Conservation (phyloP, 2,888 invertebrate species). For the Drosophila merina region DNA sequence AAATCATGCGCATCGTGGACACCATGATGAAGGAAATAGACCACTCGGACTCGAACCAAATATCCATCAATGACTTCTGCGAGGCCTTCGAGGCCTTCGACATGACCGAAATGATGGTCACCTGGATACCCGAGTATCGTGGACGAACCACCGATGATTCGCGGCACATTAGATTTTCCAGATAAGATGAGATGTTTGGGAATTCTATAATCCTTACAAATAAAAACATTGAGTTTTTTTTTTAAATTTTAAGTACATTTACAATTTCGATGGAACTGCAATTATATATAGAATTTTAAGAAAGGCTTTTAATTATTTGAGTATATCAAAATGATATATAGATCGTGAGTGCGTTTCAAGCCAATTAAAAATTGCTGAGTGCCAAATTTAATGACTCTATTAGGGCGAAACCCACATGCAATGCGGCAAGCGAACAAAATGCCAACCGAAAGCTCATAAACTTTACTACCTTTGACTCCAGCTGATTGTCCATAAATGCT, state of each 20-base stretch:
- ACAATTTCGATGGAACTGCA: not conserved
- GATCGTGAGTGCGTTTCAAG: not conserved
- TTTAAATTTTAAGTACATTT: not conserved
- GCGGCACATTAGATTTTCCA: not conserved
- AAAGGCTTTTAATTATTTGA: not conserved
- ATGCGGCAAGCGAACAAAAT: constrained; percentile 25
- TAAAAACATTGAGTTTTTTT: not conserved
- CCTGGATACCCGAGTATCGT: constrained; percentile 45
- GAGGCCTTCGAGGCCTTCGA: constrained; percentile 53
- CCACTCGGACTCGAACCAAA: constrained; percentile 43
- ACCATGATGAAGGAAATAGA: constrained; percentile 62
- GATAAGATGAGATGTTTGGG: not conserved
- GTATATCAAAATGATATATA: constrained; percentile 1
- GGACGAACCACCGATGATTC: constrained; percentile 16
- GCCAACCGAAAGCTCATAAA: constrained; percentile 57
- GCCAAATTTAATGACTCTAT: constrained; percentile 63
- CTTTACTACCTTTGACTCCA: constrained; percentile 49
- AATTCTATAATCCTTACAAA: not conserved
- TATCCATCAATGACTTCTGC: constrained; percentile 58
- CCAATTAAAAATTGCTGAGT: constrained; percentile 6
- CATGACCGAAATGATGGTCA: constrained; percentile 57
- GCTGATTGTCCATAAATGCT: constrained; percentile 41
- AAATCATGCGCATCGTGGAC: constrained; percentile 53
- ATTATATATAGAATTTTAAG: not conserved
- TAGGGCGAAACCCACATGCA: constrained; percentile 50